Base-by-base conservation (phyloP, 1,140 invertebrate genomes). In the Rhopalosiphum maidis region DNA sequence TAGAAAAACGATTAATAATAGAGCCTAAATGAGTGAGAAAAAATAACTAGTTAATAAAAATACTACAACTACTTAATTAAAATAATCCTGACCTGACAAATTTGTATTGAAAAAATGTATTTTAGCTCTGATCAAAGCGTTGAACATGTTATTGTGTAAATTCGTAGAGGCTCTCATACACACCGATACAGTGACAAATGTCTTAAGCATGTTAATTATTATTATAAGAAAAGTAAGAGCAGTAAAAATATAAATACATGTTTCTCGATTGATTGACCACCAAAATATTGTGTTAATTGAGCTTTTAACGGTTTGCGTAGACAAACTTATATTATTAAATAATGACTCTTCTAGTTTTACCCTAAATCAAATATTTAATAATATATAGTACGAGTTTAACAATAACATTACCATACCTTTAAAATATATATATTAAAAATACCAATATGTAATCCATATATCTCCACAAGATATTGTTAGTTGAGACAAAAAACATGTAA, bases 61-160 rank as follows among this genome's bases (percentile, higher is more conserved):
- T 68, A 68, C 0, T 15, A 68, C 94, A 94, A 86, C 30, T 30
- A 68, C 18, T 23, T 55, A 41, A 37, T 35, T 41, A 68, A 30
- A 51, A 94, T 94, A 48, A 89, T 94, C 1, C 4, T 46, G 94
- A 95, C 95, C 96, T 51, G 94, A 96, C 9, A 98, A 97, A 95
- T 99, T 99, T 22, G 96, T 97, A 94, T 98, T 98, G 95, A 99
- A 99, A 95, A 99, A 99, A 18, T 96, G 96, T 96, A 99, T 98
- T 2, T 97, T 97, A 0, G 97, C 97, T 15, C 97, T 96, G 43
- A 98, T 96, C 4, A 99, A 96, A 90, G 97, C 97, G 22, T 95
- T 95, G 94, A 99, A 99, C 97, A 99, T 98, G 18, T 95, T 95
- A 94, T 99, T 97, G 94, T 99, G 98, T 3, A 98, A 95, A 35